phyloP scores from a whole-genome alignment of 35 echinoderm and acorn worm genomes.

The Heliocidaris erythrogramma region DNA sequence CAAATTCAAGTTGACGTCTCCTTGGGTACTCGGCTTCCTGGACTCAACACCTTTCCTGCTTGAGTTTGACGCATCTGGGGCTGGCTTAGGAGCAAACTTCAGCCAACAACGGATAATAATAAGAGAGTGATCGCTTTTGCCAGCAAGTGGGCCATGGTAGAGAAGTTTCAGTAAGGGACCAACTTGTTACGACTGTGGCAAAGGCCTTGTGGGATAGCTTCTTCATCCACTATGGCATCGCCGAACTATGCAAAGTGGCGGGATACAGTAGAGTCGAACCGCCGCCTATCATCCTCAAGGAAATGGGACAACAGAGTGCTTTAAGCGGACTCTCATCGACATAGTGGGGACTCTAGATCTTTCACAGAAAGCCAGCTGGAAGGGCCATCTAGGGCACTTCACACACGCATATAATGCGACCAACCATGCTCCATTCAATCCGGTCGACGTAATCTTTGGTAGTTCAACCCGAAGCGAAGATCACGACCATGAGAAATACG shows the following conservation, averaged over 20 bases:
- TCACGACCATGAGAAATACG: neutral
- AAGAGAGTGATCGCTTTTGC: too few relatives aligned
- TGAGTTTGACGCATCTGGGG: too few relatives aligned
- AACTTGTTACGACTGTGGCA: too few relatives aligned
- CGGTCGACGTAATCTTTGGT: slow-evolving; percentile 57
- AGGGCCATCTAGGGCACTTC: slow-evolving; percentile 47
- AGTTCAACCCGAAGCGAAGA: neutral
- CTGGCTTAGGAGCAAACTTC: too few relatives aligned
- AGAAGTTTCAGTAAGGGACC: too few relatives aligned
- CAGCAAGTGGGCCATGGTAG: too few relatives aligned
- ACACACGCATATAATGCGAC: slow-evolving; percentile 62
- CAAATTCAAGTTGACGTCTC: neutral
- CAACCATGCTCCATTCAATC: slow-evolving; percentile 51
- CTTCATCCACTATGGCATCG: too few relatives aligned
- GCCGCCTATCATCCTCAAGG: slow-evolving; percentile 25
- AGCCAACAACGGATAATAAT: too few relatives aligned
- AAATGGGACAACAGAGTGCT: slow-evolving; percentile 35
- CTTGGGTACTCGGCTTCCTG: neutral
- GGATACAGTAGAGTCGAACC: neutral
- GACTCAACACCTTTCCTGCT: too few relatives aligned
- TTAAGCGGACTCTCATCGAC: slow-evolving; percentile 56
- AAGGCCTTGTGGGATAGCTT: too few relatives aligned
- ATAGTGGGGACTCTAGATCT: too few relatives aligned
- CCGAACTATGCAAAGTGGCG: slow-evolving; percentile 17
- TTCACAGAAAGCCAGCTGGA: slow-evolving; percentile 52